Conservation (phyloP, 2,797 vertebrate species). For the Ctenosaura bakeri region DNA sequence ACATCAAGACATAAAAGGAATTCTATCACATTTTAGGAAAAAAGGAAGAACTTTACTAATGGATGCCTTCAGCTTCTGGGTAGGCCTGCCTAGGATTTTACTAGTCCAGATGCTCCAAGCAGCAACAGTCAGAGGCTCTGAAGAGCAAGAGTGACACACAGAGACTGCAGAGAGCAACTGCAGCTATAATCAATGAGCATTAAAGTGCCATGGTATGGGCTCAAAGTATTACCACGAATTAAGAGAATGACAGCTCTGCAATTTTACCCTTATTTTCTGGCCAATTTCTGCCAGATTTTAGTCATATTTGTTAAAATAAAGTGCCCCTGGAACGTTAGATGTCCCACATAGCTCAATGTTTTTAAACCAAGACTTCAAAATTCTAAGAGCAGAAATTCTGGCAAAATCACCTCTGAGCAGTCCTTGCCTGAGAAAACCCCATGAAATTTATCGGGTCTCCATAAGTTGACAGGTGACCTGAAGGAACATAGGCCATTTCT, state of each 20-base stretch:
- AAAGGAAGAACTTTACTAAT: background rate
- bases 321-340: background rate
- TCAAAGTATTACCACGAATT: constrained; percentile 1
- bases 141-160: constrained; percentile 37
- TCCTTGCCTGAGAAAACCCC: too few species aligned
- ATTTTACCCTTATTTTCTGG: background rate
- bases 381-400: background rate
- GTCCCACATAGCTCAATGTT: background rate
- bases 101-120: background rate
- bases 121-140: background rate
- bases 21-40: background rate
- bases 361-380: background rate
- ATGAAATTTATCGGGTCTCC: too few species aligned
- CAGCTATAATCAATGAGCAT: background rate
- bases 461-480: too few species aligned
- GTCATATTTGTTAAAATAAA: background rate
- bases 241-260: background rate
- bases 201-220: background rate
- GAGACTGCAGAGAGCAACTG: background rate
- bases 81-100: background rate
- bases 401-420: too few species aligned
- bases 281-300: background rate
- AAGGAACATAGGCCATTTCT: too few species aligned
- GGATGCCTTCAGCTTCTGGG: background rate
- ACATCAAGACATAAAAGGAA: background rate